Evolutionary conservation across 2,888 invertebrate species (phyloP).

Genomic region (Schizotus pectinicornis): DNA sequence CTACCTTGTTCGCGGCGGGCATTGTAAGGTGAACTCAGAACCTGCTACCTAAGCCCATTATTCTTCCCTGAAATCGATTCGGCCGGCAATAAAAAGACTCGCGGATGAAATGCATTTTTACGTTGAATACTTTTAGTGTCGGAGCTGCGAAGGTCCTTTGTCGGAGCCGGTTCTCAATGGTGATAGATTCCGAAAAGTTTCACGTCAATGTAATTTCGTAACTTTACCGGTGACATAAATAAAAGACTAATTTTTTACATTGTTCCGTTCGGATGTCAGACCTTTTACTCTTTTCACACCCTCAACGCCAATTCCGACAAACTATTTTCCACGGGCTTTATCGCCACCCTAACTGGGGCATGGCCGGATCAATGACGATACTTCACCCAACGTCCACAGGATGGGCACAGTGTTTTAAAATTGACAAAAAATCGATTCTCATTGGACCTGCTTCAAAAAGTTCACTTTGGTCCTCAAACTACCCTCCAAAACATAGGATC

Average conservation of each 20-base stretch:
- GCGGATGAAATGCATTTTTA: constrained; percentile 47
- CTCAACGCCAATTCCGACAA: no score
- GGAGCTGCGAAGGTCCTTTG: constrained; percentile 22
- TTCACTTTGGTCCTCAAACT: no score
- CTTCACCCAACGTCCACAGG: no score
- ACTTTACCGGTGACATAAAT: constrained; percentile 22
- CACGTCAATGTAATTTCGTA: constrained; percentile 19
- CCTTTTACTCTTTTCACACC: no score
- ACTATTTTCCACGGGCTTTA: no score
- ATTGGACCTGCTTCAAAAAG: no score
- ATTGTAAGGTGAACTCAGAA: constrained; percentile 50
- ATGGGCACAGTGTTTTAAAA: no score
- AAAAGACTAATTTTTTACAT: constrained; percentile 18
- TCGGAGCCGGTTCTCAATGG: constrained; percentile 19
- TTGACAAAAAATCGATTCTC: no score
- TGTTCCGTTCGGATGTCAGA: constrained; percentile 2
- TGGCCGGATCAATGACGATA: no score
- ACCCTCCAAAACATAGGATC: no score
- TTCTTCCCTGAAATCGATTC: constrained; percentile 51
- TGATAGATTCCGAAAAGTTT: constrained; percentile 27
- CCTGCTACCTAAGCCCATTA: constrained; percentile 52
- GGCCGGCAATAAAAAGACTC: constrained; percentile 43
- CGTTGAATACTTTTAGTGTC: constrained; percentile 31
- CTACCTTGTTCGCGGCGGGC: constrained; percentile 49
- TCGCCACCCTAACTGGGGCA: no score